Percentiles rank a stretch among this genome's conserved stretches.
Conservation (phyloP, 1,140 invertebrate species). For the Drosophila kohkoa region DNA sequence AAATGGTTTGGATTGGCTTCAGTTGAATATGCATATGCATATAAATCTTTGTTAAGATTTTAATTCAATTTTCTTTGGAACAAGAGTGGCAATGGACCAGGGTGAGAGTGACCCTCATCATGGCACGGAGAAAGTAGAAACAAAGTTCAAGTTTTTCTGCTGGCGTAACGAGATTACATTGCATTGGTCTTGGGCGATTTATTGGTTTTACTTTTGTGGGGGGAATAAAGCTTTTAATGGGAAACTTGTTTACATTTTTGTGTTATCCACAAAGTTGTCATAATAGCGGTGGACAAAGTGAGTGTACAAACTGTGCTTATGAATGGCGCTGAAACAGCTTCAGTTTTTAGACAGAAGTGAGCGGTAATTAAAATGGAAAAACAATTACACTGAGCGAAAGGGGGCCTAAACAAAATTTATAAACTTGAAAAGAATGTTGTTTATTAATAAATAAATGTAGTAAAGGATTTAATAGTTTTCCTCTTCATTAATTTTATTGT, state of each 20-base stretch:
- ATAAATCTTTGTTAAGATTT: conserved; percentile 78
- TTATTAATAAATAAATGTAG: too few species aligned
- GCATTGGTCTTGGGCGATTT: conserved; percentile 11
- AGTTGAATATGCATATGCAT: conserved; percentile 12
- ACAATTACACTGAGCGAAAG: conserved; percentile 19
- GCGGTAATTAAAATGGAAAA: conserved; percentile 17
- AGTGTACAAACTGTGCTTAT: conserved; percentile 5
- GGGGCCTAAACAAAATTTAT: too few species aligned
- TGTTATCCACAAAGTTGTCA: conserved; percentile 21
- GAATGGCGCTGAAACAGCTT: conserved; percentile 12
- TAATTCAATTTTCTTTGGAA: conserved; percentile 53
- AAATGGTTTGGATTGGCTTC: conserved; percentile 52
- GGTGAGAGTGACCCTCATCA: conserved; percentile 52
- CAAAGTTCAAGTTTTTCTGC: conserved; percentile 34
- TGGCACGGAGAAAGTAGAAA: conserved; percentile 50
- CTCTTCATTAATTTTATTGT: neutral
- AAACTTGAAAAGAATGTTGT: too few species aligned
- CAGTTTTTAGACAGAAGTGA: conserved; percentile 15
- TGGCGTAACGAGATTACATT: conserved; percentile 33
- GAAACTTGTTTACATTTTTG: conserved; percentile 43
- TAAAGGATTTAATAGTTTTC: neutral
- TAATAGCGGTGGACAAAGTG: conserved; percentile 16
- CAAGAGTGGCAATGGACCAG: conserved; percentile 5
- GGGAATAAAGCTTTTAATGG: conserved; percentile 17
- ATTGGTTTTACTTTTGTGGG: conserved; percentile 1